These are phyloP conservation scores for Cryptoprocta ferox DNA, from an alignment of 2,797 vertebrate genomes.

Conservation along the genomic window DNA sequence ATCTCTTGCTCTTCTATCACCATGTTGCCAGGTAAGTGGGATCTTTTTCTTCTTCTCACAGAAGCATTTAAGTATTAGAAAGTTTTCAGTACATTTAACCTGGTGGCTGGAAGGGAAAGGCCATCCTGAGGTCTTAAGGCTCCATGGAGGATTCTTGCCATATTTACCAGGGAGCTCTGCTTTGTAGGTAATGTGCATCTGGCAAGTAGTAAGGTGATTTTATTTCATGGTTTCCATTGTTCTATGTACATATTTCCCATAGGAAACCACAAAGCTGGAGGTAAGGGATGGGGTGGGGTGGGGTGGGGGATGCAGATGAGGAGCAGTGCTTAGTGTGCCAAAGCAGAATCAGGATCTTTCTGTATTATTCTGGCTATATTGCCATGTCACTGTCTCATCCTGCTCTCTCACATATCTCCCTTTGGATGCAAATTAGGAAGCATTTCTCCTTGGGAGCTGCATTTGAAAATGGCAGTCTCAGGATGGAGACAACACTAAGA, in stretches of 20 bases:
- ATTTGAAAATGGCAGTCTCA: neutral
- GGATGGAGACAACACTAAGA: neutral
- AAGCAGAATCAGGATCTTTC: neutral
- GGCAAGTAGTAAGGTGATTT: neutral
- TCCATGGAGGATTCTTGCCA: neutral
- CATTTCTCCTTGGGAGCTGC: neutral
- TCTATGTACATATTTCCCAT: rapidly evolving
- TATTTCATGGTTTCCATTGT: neutral
- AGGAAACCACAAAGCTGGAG: neutral
- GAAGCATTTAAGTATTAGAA: neutral
- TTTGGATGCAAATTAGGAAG: neutral
- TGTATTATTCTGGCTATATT: neutral
- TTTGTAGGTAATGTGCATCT: neutral
- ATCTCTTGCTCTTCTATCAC: neutral
- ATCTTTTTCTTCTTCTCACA: neutral
- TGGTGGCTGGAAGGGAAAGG: neutral
- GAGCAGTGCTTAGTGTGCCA: neutral
- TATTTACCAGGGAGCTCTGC: neutral
- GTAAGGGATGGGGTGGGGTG: rapidly evolving
- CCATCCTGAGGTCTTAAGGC: neutral
- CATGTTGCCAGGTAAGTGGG: neutral
- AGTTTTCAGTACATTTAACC: neutral
- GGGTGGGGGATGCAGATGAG: neutral
- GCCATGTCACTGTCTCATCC: neutral
- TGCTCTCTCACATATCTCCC: neutral